Percentiles rank a stretch among this genome's conserved stretches.
Conservation (phyloP, 1,140 invertebrate species). For the Lanistes nyassanus region DNA sequence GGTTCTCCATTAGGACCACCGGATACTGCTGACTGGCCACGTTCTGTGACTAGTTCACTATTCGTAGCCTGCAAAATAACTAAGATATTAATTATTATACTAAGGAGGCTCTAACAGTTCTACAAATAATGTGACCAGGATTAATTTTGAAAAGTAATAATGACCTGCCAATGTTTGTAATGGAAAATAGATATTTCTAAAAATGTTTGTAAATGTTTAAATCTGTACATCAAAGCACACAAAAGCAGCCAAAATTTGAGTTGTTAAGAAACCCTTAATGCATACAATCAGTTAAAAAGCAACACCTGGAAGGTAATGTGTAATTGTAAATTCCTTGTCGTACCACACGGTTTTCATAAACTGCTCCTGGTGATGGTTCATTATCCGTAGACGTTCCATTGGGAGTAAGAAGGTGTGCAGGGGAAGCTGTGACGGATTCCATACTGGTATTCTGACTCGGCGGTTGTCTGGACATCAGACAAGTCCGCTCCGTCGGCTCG, state of each 20-base stretch:
- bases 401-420: not conserved
- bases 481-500: slow-evolving; percentile 34
- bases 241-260: not conserved
- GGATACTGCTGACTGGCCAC: not conserved
- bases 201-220: not conserved
- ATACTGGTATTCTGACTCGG: no score
- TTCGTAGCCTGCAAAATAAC: not conserved
- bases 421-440: not conserved
- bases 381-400: not conserved
- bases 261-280: not conserved
- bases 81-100: no score
- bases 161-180: no score
- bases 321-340: not conserved
- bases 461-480: slow-evolving; percentile 26
- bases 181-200: not conserved
- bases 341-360: slow-evolving; percentile 6
- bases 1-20: not conserved
- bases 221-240: not conserved
- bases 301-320: not conserved
- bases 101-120: no score
- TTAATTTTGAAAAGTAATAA: no score
- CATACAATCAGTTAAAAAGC: not conserved
- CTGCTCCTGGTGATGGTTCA: not conserved
- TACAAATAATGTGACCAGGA: no score
- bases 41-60: not conserved